A percentile compares a stretch with the other conserved stretches of the same genome.
Evolutionary conservation across 1,140 invertebrate genomes (phyloP).

Genomic region (Pollicipes pollicipes): DNA sequence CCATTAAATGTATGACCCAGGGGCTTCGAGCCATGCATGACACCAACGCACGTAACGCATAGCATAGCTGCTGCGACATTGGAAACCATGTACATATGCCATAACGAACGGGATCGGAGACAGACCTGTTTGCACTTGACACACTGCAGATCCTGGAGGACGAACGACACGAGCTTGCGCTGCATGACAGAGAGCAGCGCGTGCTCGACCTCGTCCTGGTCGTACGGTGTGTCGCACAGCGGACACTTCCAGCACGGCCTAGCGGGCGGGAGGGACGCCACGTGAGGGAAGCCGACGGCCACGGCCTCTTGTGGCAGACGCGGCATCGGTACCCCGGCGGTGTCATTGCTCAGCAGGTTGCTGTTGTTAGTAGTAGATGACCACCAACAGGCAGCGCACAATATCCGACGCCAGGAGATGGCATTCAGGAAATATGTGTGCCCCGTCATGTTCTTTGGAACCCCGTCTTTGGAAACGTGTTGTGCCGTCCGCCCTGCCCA

Average conservation of each 20-base stretch:
- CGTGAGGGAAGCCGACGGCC: neutral
- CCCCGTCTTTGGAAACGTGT: too few species aligned
- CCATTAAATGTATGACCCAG: too few species aligned
- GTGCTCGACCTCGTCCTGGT: slow-evolving; percentile 72
- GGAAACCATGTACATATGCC: too few species aligned
- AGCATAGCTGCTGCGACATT: too few species aligned
- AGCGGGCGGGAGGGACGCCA: slow-evolving; percentile 20
- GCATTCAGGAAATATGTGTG: too few species aligned
- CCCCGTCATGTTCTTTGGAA: too few species aligned
- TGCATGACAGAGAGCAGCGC: slow-evolving; percentile 64
- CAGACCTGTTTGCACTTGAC: slow-evolving; percentile 57
- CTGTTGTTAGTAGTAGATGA: neutral
- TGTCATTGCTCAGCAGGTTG: too few species aligned
- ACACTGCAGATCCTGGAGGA: slow-evolving; percentile 88
- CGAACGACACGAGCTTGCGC: slow-evolving; percentile 70
- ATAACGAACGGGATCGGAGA: neutral
- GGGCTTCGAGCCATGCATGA: too few species aligned
- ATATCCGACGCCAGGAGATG: too few species aligned
- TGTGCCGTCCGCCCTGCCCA: too few species aligned
- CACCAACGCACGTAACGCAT: too few species aligned
- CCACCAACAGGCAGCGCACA: too few species aligned
- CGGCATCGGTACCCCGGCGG: neutral
- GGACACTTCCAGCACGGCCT: slow-evolving; percentile 69
- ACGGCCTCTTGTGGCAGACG: neutral
- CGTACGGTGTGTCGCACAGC: slow-evolving; percentile 63